Base-by-base conservation (phyloP, 2,797 vertebrate species). In the Ceryle rudis region DNA sequence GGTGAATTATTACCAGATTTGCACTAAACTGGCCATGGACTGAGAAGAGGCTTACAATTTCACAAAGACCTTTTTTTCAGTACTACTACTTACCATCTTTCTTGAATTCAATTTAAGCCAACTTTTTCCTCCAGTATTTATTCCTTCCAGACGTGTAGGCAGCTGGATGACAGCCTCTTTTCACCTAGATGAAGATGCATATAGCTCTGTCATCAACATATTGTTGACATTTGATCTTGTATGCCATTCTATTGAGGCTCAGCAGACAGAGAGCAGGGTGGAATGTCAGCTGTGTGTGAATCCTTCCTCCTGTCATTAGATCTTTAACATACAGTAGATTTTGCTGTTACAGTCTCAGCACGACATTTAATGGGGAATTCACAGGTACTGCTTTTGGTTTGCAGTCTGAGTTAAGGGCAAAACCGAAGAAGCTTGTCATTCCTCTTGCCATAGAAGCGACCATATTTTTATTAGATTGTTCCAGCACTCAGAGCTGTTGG, bases 141-240 rank as follows among this genome's bases (percentile, higher is more conserved):
- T 92, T 95, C 61, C 54, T 95, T 97, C 89, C 92, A 93, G 94
- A 94, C 65, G 2, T 83, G 83, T 94, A 92, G 93, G 84, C 86
- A 96, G 88, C 92, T 96, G 94, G 65, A 92, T 96, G 94, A 95
- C 88, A 92, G 74, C 61, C 78, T 91, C 93, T 90, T 93, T 89
- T 91, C 86, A 94, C 90, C 86, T 95, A 85, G 60, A 67, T 72
- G 74, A 94, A 81, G 83, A 67, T 82, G 78, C 83, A 58, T 47
- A 66, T 87, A 87, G 78, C 90, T 92, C 74, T 96, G 86, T 94
- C 83, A 80, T 95, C 95, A 91, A 82, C 88, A 93, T 87, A 62
- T 78, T 95, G 90, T 86, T 97, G 94, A 96, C 96, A 93, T 87
- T 97, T 95, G 96, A 92, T 96, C 94, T 94, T 54, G 60, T 79